Evolutionary conservation across 2,113 vertebrate genomes (phyloP), one percentile per base, ranked within the genome.

Genomic region (Corythornis madagascariensis): DNA sequence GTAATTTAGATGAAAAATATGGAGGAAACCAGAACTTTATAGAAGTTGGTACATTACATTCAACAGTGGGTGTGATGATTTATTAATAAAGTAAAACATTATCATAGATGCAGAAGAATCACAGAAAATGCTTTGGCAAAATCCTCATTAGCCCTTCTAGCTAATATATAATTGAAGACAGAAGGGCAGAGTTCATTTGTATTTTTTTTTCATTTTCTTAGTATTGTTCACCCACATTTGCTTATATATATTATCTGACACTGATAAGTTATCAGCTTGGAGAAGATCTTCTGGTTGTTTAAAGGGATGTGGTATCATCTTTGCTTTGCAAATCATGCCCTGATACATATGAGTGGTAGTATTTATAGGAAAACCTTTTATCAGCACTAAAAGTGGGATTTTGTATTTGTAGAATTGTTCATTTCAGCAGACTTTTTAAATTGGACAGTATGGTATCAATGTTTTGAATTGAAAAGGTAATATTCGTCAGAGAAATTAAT

Each of bases 381-480:
- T 42, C 29, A 63, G 6, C 31, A 10, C 25, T 67, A 25, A 77
- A 89, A 71, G 7, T 22, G 18, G 31, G 43, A n/a, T 57, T 92
- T 78, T 64, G 3, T 76, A 19, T 63, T 89, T 77, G 40, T 26
- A 11, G 43, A 6, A 25, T 53, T 67, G 28, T 87, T 93, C 59
- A 64, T 94, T 92, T 88, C 56, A 88, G 55, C 16, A 38, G 74
- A 86, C 7, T 28, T 91, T 71, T 91, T 56, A 21, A 82, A 89
- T 92, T 64, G 85, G 31, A 13, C 43, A 35, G 22, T 66, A 55
- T 11, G 45, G 38, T 75, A 59, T 90, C 61, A 74, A 69, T 94
- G 63, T 87, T 88, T 93, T 94, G 91, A 87, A 88, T 52, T 85
- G 53, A 48, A 92, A 93, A 94, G 64, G 75, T 92, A 94, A 84